A percentile compares a stretch with the other conserved stretches of the same genome.
phyloP scores from a whole-genome alignment of 2,113 vertebrate species.

The Circaetus cinerascens region DNA sequence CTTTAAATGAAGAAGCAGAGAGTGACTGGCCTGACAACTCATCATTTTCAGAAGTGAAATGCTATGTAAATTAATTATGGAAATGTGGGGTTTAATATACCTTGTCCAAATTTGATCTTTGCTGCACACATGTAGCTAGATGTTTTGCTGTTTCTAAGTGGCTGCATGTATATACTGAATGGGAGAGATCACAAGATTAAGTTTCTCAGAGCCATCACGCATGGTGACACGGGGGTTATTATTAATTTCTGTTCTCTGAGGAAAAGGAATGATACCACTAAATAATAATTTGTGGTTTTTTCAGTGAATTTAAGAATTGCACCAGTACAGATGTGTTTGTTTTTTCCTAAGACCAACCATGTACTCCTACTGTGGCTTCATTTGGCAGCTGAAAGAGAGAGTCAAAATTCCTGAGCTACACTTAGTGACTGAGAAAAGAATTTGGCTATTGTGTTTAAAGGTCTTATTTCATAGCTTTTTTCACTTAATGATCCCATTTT shows the following conservation, averaged over 20 bases:
- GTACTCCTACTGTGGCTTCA: background rate
- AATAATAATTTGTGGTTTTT: background rate
- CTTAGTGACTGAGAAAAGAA: background rate
- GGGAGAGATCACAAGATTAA: background rate
- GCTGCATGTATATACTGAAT: background rate
- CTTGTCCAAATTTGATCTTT: background rate
- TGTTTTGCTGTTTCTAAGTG: background rate
- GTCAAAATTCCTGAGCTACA: background rate
- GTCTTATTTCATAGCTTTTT: background rate
- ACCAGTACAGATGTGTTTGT: background rate
- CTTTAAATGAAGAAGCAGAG: background rate
- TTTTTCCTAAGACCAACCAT: background rate
- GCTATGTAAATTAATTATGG: background rate
- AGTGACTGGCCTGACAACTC: background rate
- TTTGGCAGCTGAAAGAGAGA: background rate
- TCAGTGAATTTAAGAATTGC: background rate
- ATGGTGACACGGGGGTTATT: background rate
- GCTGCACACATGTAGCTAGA: background rate
- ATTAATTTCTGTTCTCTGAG: background rate
- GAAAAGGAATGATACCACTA: background rate
- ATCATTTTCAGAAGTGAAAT: background rate
- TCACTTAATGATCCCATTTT: background rate
- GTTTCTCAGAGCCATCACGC: background rate
- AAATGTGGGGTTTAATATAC: background rate
- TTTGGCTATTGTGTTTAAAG: background rate